Evolutionary conservation across 1,140 invertebrate species (phyloP), one percentile per base, ranked within the genome.

Genomic region (Forficula auricularia): DNA sequence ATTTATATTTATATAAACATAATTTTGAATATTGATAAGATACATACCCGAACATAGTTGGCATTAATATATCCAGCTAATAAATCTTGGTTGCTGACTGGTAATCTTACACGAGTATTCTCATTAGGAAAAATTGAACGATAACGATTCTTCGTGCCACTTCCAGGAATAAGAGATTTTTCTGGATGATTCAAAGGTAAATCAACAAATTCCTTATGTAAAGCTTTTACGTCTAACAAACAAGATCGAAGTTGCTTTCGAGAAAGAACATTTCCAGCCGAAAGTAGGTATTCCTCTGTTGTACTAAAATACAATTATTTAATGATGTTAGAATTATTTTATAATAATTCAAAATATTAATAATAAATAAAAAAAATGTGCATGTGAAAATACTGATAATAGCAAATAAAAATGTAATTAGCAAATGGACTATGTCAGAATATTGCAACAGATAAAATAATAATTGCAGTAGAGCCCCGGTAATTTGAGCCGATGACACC

Each of bases 161-260:
- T 84, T 3, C 88, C 88, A 38, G 79, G 80, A 3, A 91, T 77
- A 53, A 82, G 75, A 3, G 85, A 75, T 54, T 84, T 82, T 50
- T 91, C 85, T 43, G 88, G 82, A 49, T 85, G 75, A 60, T 94
- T 94, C 19, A 83, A 72, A 0, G 87, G 87, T 48, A 94, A 78
- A 59, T 90, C 84, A 84, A 86, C 91, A 58, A 92, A 91, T 57
- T 92, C 87, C 52, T 82, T 77, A 55, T 91, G 84, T 14, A 92
- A 57, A 9, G 60, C 58, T 33, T 60, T 50, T 0, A 66, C 62
- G 53, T 75, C 66, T 48, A 61, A 65, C 3, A 73, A 51, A 38
- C 60, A 63, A 53, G 77, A 79, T 18, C 75, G 66, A 38, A 91
- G 64, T 48, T 88, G 71, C 34, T 67, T 64, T 45, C 82, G 71